These are phyloP conservation scores for Phyllopteryx taeniolatus DNA, from an alignment of 2,113 vertebrate genomes.

Conservation along the genomic window DNA sequence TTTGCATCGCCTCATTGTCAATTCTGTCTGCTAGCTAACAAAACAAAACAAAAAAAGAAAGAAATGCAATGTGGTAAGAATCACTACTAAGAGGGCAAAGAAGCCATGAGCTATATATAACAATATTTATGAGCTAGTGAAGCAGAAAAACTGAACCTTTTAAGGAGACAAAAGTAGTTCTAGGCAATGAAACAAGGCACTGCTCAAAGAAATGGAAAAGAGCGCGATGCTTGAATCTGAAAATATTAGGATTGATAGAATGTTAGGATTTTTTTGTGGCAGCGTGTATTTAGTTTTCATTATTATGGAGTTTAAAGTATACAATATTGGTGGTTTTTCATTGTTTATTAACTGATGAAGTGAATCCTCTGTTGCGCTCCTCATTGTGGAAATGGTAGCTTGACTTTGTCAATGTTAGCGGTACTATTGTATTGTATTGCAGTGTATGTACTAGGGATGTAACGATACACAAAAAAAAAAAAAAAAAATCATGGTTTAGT, in stretches of 20 bases:
- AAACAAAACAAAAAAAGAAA: neutral
- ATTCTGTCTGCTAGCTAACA: neutral
- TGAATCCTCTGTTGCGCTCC: too few species aligned
- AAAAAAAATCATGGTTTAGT: neutral
- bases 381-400: too few species aligned
- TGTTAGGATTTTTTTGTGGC: neutral
- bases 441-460: too few species aligned
- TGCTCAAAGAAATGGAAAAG: slow-evolving; percentile 6
- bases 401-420: neutral
- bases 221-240: neutral
- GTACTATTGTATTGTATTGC: neutral
- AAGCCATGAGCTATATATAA: slow-evolving; percentile 8
- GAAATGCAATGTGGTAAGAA: neutral
- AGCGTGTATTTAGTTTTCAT: neutral
- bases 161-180: slow-evolving; percentile 6
- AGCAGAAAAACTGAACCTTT: slow-evolving; percentile 7
- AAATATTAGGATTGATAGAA: neutral
- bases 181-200: neutral
- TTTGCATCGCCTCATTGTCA: neutral
- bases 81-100: slow-evolving; percentile 6
- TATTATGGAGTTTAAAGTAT: neutral
- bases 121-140: slow-evolving; percentile 14
- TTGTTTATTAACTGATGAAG: too few species aligned
- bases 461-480: too few species aligned
- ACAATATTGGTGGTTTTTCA: too few species aligned